Evolutionary conservation across 2,113 vertebrate genomes (phyloP).

Genomic region (Pygoscelis antarcticus): DNA sequence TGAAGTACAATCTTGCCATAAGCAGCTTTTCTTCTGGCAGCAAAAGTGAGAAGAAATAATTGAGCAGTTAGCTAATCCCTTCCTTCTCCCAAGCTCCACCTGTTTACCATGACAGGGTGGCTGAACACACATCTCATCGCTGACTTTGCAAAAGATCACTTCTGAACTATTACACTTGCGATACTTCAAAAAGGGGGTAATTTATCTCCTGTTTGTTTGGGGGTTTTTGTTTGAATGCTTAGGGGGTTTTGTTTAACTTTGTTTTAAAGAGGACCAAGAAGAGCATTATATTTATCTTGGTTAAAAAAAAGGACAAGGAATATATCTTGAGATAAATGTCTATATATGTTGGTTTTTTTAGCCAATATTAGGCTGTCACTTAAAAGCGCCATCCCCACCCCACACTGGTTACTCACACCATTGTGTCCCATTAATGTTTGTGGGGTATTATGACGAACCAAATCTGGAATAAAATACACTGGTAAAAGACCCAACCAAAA

Average conservation of each 20-base stretch:
- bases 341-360: neutral
- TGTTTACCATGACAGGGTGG: neutral
- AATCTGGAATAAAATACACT: neutral
- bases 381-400: neutral
- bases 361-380: neutral
- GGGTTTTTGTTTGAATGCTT: neutral
- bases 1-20: constrained; percentile 23
- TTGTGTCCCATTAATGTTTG: neutral
- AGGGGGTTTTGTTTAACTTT: neutral
- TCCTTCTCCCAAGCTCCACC: neutral
- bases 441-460: neutral
- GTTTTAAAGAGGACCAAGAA: neutral
- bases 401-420: neutral
- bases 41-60: neutral
- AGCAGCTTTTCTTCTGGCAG: constrained; percentile 52
- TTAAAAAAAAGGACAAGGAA: neutral
- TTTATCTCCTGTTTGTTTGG: neutral
- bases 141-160: neutral
- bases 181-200: neutral
- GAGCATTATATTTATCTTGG: neutral
- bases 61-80: constrained; percentile 20
- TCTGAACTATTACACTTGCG: neutral
- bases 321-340: neutral
- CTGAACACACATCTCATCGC: neutral
- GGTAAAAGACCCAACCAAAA: neutral